Evolutionary conservation across 2,888 invertebrate species (phyloP), one percentile per base, ranked within the genome.

Genomic region (Oeneis ivallda): DNA sequence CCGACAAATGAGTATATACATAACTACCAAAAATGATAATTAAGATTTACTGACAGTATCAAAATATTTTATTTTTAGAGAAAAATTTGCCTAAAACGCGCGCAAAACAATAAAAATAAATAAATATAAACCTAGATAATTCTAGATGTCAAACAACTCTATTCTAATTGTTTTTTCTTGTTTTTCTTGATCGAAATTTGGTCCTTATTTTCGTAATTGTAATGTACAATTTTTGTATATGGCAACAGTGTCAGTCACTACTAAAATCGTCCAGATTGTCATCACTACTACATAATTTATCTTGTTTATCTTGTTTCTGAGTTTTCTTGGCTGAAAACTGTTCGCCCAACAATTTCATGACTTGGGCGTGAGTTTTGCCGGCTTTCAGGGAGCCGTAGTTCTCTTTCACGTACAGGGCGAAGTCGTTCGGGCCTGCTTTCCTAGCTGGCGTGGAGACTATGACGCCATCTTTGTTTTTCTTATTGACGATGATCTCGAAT

Each of bases 321-420:
- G 54, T 79, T 64, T 87, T 86, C 67, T 72, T 78, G 4, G 78
- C 79, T 0, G 85, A 79, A 84, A 95, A 96, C 77, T 95, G 93
- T 81, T 94, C 93, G 32, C 96, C 94, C 43, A 96, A 86, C 54
- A 94, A 73, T 77, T 95, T 95, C 96, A 97, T 97, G 0, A 96
- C 94, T 62, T 96, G 95, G 0, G 93, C 95, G 75, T 96, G 96
- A 52, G 92, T 93, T 47, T 86, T 80, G 10, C 91, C 89, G 17
- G 92, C 86, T 74, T 93, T 93, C 0, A 93, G 82, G 0, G 77
- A 75, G 0, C 92, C 91, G 74, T 96, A 96, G 82, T 96, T 94
- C 67, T 96, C 93, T 77, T 96, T 95, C 0, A 96, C 95, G 76
- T 93, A 96, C 9, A 93, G 79, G 0, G 96, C 95, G 81, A 96